A percentile compares a stretch with the other conserved stretches of the same genome.
Evolutionary conservation across 2,797 vertebrate species (phyloP).

Genomic region (Chanos chanos): DNA sequence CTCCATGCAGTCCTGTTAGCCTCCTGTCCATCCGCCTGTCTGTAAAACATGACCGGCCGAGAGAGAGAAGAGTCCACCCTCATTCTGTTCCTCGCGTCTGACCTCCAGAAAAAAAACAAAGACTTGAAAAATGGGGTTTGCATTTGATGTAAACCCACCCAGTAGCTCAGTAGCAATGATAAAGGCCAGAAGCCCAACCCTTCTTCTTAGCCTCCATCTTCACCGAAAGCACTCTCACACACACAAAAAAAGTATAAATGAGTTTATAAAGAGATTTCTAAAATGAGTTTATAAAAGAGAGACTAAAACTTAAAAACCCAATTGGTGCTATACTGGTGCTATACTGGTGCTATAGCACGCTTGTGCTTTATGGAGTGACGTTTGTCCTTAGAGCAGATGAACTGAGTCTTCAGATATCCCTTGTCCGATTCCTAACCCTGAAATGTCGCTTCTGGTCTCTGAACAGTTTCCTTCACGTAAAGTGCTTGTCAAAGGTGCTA

Average conservation of each 20-base stretch:
- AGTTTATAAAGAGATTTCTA: constrained; percentile 7
- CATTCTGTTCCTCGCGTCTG: constrained; percentile 50
- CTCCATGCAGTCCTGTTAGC: no score
- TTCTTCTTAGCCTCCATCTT: neutral
- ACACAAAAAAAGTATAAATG: constrained; percentile 27
- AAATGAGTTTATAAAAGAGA: constrained; percentile 10
- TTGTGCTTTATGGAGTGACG: no score
- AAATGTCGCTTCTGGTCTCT: no score
- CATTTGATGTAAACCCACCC: constrained; percentile 58
- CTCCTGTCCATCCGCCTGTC: no score
- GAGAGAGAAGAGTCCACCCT: constrained; percentile 52
- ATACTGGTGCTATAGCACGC: constrained; percentile 47
- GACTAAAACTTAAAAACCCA: constrained; percentile 49
- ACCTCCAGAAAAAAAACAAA: constrained; percentile 72
- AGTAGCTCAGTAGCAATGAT: constrained; percentile 68
- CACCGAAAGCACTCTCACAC: neutral
- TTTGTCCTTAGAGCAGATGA: no score
- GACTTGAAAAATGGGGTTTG: constrained; percentile 71
- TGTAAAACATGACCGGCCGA: constrained; percentile 4
- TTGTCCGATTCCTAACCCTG: no score
- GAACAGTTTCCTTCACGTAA: no score
- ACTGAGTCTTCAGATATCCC: no score
- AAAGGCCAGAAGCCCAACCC: constrained; percentile 49
- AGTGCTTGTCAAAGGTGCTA: no score
- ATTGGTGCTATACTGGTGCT: constrained; percentile 74